These are phyloP conservation scores for Chitala chitala DNA, from an alignment of 2,113 vertebrate genomes.

Conservation along the genomic window DNA sequence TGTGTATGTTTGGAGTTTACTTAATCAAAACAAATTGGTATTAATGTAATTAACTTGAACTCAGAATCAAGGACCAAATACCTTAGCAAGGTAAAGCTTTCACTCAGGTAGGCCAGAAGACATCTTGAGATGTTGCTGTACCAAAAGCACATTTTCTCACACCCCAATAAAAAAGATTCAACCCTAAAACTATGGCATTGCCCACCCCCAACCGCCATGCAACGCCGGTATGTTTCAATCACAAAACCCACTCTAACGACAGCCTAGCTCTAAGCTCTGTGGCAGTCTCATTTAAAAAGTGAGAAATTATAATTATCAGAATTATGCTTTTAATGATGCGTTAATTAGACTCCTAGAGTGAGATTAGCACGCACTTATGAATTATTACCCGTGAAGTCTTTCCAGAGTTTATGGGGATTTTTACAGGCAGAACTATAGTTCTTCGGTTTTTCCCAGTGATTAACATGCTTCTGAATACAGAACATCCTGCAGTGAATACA, in stretches of 20 bases:
- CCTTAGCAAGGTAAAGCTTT: neutral
- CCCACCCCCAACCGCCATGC: neutral
- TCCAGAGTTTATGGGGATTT: constrained; percentile 55
- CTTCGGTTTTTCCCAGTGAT: constrained; percentile 54
- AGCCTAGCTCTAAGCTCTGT: constrained; percentile 60
- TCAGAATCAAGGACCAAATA: neutral
- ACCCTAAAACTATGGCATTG: neutral
- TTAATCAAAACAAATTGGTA: neutral
- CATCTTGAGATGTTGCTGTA: neutral
- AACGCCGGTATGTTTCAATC: constrained; percentile 56
- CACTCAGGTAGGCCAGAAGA: neutral
- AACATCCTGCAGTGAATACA: constrained; percentile 72
- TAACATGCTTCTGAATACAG: constrained; percentile 62
- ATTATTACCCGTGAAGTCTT: constrained; percentile 74
- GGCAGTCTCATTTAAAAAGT: constrained; percentile 73
- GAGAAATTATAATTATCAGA: constrained; percentile 84
- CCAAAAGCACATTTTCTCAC: constrained; percentile 8
- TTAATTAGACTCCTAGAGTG: constrained; percentile 80
- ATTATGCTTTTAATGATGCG: constrained; percentile 84
- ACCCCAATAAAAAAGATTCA: neutral
- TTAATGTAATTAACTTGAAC: neutral
- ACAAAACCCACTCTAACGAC: constrained; percentile 66
- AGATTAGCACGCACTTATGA: constrained; percentile 70
- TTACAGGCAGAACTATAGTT: constrained; percentile 45
- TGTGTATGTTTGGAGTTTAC: neutral